Percentiles rank a stretch among this genome's conserved stretches.
phyloP scores from a whole-genome alignment of 2,113 vertebrate species.

The Tenebrosternarchus preto region DNA sequence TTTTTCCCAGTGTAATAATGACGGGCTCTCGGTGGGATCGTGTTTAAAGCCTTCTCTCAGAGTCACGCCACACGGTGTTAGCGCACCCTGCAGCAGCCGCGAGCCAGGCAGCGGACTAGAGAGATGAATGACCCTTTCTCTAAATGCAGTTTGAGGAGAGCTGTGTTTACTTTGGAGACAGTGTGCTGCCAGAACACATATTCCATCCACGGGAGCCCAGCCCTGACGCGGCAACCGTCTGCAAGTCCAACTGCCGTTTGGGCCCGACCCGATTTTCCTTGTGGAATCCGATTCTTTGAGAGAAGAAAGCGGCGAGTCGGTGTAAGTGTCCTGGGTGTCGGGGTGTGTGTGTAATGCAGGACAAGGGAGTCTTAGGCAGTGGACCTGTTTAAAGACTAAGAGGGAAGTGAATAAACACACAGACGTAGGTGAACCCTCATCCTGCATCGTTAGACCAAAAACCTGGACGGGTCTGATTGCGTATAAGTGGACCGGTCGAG shows the following conservation, averaged over 20 bases:
- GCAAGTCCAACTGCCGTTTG: neutral
- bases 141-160: neutral
- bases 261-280: conserved; percentile 1
- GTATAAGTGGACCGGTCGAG: no score
- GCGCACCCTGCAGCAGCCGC: neutral
- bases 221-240: neutral
- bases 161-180: conserved; percentile 42
- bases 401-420: no score
- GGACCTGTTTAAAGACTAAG: no score
- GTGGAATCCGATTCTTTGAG: conserved; percentile 5
- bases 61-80: conserved; percentile 18
- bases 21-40: neutral
- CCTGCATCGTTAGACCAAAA: no score
- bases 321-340: neutral
- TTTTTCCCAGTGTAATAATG: conserved; percentile 21
- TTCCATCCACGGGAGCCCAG: conserved; percentile 22
- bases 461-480: no score
- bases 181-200: neutral
- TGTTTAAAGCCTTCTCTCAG: conserved; percentile 29
- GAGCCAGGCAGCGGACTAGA: conserved; percentile 26
- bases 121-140: conserved; percentile 38
- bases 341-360: no score
- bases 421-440: no score
- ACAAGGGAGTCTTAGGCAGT: no score
- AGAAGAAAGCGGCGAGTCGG: neutral